Base-by-base conservation (phyloP, 1,140 invertebrate genomes). In the Temnothorax longispinosus region DNA sequence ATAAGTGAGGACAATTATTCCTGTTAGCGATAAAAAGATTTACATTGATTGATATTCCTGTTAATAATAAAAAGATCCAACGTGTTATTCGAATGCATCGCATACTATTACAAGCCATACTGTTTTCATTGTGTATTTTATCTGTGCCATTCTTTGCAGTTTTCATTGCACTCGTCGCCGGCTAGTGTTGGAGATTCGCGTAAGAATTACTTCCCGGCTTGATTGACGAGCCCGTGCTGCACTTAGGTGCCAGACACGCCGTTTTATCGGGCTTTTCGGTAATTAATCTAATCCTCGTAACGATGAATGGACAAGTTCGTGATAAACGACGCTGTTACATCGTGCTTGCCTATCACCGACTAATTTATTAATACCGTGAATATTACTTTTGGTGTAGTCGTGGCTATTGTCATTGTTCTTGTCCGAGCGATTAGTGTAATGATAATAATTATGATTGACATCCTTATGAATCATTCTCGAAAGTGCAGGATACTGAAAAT, bases 341-440 rank as follows among this genome's bases (percentile, higher is more conserved):
- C 69, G 54, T 84, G 80, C 80, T 84, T 47, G 80, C 80, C 69
- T 84, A 84, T 84, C 80, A 75, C 18, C 41, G n/a, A 75, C 80
- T 84, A 84, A 84, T 84, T 84, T 84, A 84, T 84, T 84, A 84
- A 84, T 84, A 75, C 69, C 69, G 44, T 84, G 80, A 82, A 84
- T 84, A 84, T 75, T 84, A 74, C 69, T 84, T 84, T 84, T 58
- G 54, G 21, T 52, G 69, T 84, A 84, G n/a, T 75, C 69, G 44
- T 38, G 69, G 80, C 41, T 38, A 84, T 15, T 84, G 69, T 84
- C 69, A 44, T 60, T 75, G 80, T 75, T 84, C 80, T 74, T 84
- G 80, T 50, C 54, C 69, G 54, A 74, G 54, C 69, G 69, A 84
- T 62, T 32, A 35, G 54, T 60, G 54, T 84, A 60, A 60, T 47